phyloP scores from a whole-genome alignment of 2,797 vertebrate species.

The Danio kyathit region DNA sequence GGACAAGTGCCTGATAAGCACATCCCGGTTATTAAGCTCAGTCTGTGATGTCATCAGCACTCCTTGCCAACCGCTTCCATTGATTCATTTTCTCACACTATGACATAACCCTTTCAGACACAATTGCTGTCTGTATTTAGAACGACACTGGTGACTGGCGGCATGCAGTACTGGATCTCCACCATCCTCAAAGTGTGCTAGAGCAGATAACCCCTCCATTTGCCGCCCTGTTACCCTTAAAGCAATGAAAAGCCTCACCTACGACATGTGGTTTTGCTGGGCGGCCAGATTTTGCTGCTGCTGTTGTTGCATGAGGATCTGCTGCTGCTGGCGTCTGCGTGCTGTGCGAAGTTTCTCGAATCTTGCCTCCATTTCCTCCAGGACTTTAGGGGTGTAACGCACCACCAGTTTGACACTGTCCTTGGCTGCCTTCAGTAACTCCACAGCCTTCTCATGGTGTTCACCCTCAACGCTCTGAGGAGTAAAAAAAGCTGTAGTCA shows the following conservation, averaged over 20 bases:
- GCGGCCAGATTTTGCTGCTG: constrained; percentile 87
- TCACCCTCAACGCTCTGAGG: constrained; percentile 97
- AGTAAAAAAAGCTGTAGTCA: background rate
- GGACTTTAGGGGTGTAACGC: constrained; percentile 97
- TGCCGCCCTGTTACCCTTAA: constrained; percentile 63
- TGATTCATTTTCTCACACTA: constrained; percentile 6
- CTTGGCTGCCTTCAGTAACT: constrained; percentile 95
- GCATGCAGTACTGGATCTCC: background rate
- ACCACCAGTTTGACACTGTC: constrained; percentile 98
- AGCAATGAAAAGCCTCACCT: constrained; percentile 93
- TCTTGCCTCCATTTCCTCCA: constrained; percentile 99
- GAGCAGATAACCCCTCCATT: background rate
- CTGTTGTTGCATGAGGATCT: constrained; percentile 93
- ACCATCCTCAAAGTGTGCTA: background rate
- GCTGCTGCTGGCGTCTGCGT: constrained; percentile 95
- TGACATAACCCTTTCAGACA: constrained; percentile 21
- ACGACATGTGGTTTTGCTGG: constrained; percentile 98
- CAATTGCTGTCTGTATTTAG: constrained; percentile 7
- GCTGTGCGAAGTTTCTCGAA: constrained; percentile 97
- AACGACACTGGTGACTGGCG: constrained; percentile 8
- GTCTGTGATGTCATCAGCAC: background rate
- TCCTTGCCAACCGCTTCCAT: background rate
- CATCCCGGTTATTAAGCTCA: background rate
- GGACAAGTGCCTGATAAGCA: constrained; percentile 1
- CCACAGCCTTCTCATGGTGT: constrained; percentile 97